Conservation (phyloP, 2,113 vertebrate genomes). For the Perca fluviatilis region DNA sequence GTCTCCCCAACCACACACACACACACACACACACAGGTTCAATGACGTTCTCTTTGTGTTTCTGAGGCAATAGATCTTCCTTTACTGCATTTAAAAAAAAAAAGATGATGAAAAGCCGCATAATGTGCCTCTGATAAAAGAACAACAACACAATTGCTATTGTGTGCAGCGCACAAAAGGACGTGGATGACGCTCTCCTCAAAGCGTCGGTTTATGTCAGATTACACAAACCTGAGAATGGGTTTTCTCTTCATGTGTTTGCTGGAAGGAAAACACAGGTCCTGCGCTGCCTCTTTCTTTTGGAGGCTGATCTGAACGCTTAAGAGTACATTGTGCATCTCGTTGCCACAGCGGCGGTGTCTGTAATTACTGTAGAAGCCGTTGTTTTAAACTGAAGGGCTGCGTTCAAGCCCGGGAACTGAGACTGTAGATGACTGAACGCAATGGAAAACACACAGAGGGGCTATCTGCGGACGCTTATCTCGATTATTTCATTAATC, state of each 20-base stretch:
- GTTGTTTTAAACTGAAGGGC: slow-evolving; percentile 62
- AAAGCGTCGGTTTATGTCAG: slow-evolving; percentile 67
- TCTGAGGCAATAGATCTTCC: slow-evolving; percentile 31
- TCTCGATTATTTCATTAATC: slow-evolving; percentile 55
- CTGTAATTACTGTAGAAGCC: slow-evolving; percentile 63
- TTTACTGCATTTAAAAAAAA: slow-evolving; percentile 35
- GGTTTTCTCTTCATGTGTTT: slow-evolving; percentile 6
- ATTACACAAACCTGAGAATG: slow-evolving; percentile 65
- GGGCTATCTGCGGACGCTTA: slow-evolving; percentile 32
- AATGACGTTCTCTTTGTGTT: slow-evolving; percentile 30
- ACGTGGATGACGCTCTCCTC: background rate
- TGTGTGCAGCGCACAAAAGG: slow-evolving; percentile 58
- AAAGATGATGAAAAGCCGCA: slow-evolving; percentile 57
- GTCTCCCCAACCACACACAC: too few relatives aligned
- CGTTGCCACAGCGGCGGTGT: slow-evolving; percentile 31
- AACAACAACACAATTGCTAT: slow-evolving; percentile 56
- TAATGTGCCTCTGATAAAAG: slow-evolving; percentile 36
- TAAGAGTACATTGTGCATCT: slow-evolving; percentile 30
- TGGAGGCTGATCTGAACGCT: slow-evolving; percentile 37
- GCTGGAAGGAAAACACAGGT: slow-evolving; percentile 37
- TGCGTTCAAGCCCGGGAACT: slow-evolving; percentile 39
- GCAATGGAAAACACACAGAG: slow-evolving; percentile 6
- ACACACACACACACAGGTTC: too few relatives aligned
- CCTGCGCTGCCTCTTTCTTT: slow-evolving; percentile 28
- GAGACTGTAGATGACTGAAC: slow-evolving; percentile 42